Percentiles rank a stretch among this genome's conserved stretches.
phyloP scores from a whole-genome alignment of 2,888 invertebrate species.

The Syrista parreyssii region DNA sequence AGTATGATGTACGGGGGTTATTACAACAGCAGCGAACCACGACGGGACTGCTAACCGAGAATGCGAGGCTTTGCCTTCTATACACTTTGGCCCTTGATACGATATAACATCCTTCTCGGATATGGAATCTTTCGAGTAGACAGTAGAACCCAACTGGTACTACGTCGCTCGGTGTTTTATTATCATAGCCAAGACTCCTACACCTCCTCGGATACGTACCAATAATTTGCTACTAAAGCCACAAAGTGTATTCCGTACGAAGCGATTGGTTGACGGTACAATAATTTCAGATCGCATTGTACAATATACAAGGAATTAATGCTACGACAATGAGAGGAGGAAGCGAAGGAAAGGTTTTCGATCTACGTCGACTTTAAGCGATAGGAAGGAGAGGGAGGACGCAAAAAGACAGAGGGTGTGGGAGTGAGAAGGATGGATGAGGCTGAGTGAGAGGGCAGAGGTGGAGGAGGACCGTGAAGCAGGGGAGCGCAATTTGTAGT shows the following conservation, averaged over 20 bases:
- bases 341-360: no score
- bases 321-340: no score
- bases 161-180: no score
- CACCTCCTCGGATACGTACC: no score
- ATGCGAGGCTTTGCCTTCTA: constrained; percentile 26
- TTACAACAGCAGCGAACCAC: constrained; percentile 55
- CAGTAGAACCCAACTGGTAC: constrained; percentile 16
- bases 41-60: constrained; percentile 42
- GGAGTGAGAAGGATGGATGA: background rate
- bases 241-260: no score
- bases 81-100: constrained; percentile 49
- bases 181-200: no score
- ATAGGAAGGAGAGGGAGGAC: no score
- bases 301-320: no score
- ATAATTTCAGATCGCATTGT: no score
- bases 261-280: no score
- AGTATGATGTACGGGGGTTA: constrained; percentile 58
- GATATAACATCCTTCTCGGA: constrained; percentile 39
- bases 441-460: constrained; percentile 25
- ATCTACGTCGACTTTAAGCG: no score
- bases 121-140: constrained; percentile 28
- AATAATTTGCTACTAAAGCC: no score
- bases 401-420: background rate
- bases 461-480: constrained; percentile 46
- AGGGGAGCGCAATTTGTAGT: constrained; percentile 59